Evolutionary conservation across 2,113 vertebrate genomes (phyloP).

Genomic region (Chitala chitala): DNA sequence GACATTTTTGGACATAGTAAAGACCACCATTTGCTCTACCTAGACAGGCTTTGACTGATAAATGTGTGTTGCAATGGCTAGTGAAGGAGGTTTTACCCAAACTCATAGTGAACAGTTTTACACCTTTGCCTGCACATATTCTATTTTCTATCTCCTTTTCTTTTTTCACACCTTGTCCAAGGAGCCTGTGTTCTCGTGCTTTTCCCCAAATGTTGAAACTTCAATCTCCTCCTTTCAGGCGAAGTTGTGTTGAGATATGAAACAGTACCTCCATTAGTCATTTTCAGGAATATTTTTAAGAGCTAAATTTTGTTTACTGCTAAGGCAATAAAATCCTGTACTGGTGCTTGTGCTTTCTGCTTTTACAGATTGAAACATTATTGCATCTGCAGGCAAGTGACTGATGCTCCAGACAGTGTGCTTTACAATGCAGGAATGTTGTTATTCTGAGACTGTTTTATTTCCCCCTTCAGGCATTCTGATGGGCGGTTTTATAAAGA

Average conservation of each 20-base stretch:
- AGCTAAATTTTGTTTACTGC: not conserved
- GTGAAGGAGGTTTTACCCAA: not conserved
- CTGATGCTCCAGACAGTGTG: not conserved
- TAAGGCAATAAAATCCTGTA: not conserved
- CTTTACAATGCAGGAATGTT: not conserved
- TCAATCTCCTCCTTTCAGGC: not conserved
- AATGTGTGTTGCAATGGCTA: not conserved
- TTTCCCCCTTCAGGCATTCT: slow-evolving; percentile 75
- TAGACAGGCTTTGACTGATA: not conserved
- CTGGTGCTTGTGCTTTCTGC: too few relatives aligned
- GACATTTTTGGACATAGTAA: not conserved
- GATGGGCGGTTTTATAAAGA: slow-evolving; percentile 97
- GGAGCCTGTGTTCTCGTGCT: slow-evolving; percentile 37
- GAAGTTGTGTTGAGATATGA: not conserved
- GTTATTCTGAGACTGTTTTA: not conserved
- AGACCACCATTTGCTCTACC: not conserved
- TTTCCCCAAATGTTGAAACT: slow-evolving; percentile 13
- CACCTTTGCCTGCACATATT: too few relatives aligned
- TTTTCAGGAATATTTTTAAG: not conserved
- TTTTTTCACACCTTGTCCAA: slow-evolving; percentile 23
- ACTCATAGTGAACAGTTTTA: not conserved
- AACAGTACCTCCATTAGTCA: not conserved
- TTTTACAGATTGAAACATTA: too few relatives aligned
- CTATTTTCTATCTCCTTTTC: not conserved
- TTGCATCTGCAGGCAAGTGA: too few relatives aligned